Evolutionary conservation across 1,140 invertebrate species (phyloP).

Genomic region (Atopsyche davidsoni): DNA sequence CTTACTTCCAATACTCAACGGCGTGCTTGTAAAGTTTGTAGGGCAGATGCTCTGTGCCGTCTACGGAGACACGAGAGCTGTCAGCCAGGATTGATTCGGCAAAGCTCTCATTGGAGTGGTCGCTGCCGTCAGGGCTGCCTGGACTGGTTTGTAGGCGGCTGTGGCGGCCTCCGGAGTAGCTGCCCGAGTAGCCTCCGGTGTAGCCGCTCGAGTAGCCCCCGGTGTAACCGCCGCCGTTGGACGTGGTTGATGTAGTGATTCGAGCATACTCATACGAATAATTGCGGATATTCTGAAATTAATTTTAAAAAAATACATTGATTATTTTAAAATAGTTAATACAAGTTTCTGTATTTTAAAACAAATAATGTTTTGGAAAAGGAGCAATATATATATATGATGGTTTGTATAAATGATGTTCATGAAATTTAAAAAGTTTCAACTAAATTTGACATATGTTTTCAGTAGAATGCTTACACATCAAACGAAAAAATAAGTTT

Average conservation of each 20-base stretch:
- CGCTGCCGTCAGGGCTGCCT: constrained; percentile 41
- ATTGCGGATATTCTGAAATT: constrained; percentile 43
- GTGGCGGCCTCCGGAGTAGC: not conserved
- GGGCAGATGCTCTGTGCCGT: constrained; percentile 45
- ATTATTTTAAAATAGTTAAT: too few species aligned
- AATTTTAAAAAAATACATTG: constrained; percentile 24
- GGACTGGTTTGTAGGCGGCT: constrained; percentile 33
- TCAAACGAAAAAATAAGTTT: too few species aligned
- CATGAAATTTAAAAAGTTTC: not conserved
- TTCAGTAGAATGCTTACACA: too few species aligned
- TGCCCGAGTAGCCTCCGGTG: not conserved
- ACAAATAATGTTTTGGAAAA: too few species aligned
- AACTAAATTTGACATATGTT: not conserved
- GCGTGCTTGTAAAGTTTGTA: constrained; percentile 56
- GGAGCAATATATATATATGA: too few species aligned
- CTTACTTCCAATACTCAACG: constrained; percentile 64
- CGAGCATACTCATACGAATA: constrained; percentile 41
- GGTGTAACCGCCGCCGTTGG: constrained; percentile 13
- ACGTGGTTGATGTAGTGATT: constrained; percentile 35
- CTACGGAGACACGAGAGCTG: constrained; percentile 35
- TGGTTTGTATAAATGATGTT: not conserved
- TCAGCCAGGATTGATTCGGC: constrained; percentile 46
- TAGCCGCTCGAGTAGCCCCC: constrained; percentile 7
- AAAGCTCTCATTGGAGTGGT: constrained; percentile 46
- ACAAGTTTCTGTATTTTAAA: not conserved